Conservation (phyloP, 2,113 vertebrate species). For the Caranx ignobilis region DNA sequence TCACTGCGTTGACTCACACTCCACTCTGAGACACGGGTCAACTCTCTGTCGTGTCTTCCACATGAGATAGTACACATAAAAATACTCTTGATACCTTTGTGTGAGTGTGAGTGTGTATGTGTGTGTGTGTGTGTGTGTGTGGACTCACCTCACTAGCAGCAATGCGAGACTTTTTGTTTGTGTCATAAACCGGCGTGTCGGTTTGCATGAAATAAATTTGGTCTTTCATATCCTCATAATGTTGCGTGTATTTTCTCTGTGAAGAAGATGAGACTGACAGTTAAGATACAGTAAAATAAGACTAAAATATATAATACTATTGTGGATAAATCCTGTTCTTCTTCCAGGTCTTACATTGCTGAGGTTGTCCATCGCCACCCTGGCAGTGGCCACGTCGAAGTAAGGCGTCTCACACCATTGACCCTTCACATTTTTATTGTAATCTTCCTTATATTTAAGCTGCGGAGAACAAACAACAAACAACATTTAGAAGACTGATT, state of each 20-base stretch:
- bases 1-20: constrained; percentile 62
- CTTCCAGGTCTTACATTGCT: constrained; percentile 86
- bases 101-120: not conserved
- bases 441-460: constrained; percentile 94
- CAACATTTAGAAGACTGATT: not conserved
- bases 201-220: constrained; percentile 99
- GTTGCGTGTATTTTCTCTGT: constrained; percentile 94
- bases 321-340: not conserved
- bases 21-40: constrained; percentile 57
- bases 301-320: not conserved
- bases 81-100: constrained; percentile 25
- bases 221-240: constrained; percentile 92
- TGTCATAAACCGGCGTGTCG: constrained; percentile 92
- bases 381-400: constrained; percentile 92
- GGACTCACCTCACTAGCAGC: constrained; percentile 89
- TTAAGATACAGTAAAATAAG: constrained; percentile 8
- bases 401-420: constrained; percentile 98
- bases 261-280: not conserved
- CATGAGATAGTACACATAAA: constrained; percentile 55
- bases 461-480: constrained; percentile 66
- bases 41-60: constrained; percentile 54
- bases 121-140: constrained; percentile 5
- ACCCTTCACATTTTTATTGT: constrained; percentile 94
- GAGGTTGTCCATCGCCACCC: constrained; percentile 93
- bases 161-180: constrained; percentile 88